Conservation (phyloP, 2,797 vertebrate genomes). For the Distichodus sexfasciatus region DNA sequence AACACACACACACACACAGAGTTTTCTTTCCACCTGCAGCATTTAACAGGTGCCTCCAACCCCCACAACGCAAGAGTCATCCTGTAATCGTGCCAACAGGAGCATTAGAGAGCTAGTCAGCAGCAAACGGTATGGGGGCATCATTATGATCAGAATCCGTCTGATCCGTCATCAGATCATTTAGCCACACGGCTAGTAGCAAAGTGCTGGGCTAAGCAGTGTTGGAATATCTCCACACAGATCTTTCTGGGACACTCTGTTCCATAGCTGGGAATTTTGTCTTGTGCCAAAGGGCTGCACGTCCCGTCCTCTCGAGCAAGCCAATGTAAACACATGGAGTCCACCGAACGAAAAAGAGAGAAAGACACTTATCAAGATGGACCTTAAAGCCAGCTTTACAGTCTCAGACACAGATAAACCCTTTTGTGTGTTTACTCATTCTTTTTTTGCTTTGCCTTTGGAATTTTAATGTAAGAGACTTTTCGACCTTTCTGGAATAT, state of each 20-base stretch:
- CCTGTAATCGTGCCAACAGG: neutral
- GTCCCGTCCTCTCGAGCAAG: slow-evolving; percentile 22
- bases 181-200: neutral
- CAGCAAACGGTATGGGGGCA: neutral
- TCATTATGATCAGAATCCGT: neutral
- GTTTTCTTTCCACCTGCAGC: neutral
- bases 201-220: neutral
- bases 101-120: too few relatives aligned
- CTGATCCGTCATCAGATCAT: neutral
- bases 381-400: neutral
- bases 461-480: neutral
- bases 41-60: neutral
- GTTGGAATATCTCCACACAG: slow-evolving; percentile 27
- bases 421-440: neutral
- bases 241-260: slow-evolving; percentile 25
- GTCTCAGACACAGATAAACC: neutral
- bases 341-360: neutral
- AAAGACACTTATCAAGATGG: neutral
- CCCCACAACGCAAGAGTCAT: neutral
- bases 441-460: neutral
- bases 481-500: neutral
- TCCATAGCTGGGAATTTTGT: slow-evolving; percentile 13
- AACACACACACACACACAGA: neutral
- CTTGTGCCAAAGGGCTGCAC: slow-evolving; percentile 29
- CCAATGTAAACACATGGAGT: slow-evolving; percentile 30